Conservation (phyloP, 1,140 invertebrate species). For the Paralvinella palmiformis region DNA sequence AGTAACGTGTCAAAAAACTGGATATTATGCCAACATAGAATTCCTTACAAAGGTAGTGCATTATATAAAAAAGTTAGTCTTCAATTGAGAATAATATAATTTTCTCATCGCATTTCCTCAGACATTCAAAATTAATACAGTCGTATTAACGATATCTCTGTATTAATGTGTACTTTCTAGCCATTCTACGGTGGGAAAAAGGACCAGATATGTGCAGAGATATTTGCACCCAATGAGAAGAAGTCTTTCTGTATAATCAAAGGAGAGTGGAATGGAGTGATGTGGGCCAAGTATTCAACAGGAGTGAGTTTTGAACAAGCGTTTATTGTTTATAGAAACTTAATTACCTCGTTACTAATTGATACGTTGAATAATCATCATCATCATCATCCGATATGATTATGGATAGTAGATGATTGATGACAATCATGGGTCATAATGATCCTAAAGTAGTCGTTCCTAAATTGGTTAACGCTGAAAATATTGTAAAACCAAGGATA, state of each 20-base stretch:
- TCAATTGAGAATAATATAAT: neutral
- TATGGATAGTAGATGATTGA: too few relatives aligned
- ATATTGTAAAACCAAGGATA: neutral
- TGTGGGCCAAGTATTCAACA: conserved; percentile 71
- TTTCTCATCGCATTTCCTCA: neutral
- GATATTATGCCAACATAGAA: conserved; percentile 53
- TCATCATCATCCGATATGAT: too few relatives aligned
- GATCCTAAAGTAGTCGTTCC: too few relatives aligned
- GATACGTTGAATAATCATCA: too few relatives aligned
- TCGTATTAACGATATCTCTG: neutral
- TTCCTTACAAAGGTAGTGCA: conserved; percentile 52
- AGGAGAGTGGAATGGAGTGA: conserved; percentile 94
- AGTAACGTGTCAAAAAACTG: conserved; percentile 52
- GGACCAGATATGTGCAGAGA: conserved; percentile 47
- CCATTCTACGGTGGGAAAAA: conserved; percentile 56
- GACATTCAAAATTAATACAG: neutral
- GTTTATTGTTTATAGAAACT: too few relatives aligned
- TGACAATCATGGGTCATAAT: too few relatives aligned
- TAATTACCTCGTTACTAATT: too few relatives aligned
- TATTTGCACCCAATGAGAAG: conserved; percentile 67
- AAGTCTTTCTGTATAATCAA: conserved; percentile 79
- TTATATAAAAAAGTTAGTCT: neutral
- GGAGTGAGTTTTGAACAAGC: too few relatives aligned
- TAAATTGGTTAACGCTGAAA: too few relatives aligned
- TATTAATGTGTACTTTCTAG: conserved; percentile 22